Base-by-base conservation (phyloP, 2,888 invertebrate species). In the Taenaris catops region DNA sequence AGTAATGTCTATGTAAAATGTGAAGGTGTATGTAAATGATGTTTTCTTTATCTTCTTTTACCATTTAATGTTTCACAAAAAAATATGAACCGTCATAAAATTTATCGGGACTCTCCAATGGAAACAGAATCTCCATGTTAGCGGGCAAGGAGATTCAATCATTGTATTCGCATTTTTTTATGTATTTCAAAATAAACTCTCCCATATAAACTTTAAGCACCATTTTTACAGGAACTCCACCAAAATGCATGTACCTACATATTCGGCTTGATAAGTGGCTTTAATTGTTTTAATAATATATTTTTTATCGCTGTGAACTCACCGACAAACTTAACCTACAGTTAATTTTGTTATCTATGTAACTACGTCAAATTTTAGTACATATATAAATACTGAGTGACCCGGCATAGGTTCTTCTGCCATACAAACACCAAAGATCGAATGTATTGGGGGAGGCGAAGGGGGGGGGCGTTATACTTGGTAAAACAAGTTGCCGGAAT, bases 141-240 rank as follows among this genome's bases (percentile, higher is more conserved):
- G 38, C 48, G 38, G 33, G 38, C 43, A 52, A 48, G 45, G 50
- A 57, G 51, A 57, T 57, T 59, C 57, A 58, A 61, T 61, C 55
- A 60, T 53, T 56, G 50, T 49, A 49, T 50, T 46, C 44, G 31
- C 34, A 32, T 34, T 44, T 34, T 21, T 41, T 31, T 34, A 24
- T 14, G 21, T 39, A 41, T 31, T 39, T 21, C 26, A 40, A 45
- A 37, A 40, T 34, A 36, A 27, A 41, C 41, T 36, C 37, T 39
- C 29, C 11, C 4, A 1, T 6, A 10, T 20, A 11, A 14, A n/a
- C 6, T 21, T 26, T 47, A 49, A 38, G 47, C 18, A 18, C 25
- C 21, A 45, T 25, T 42, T n/a, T 40, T 43, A 20, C 27, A 20
- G 9, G 43, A 27, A 17, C 20, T 16, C 6, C 21, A 19, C 16